Evolutionary conservation across 2,113 vertebrate species (phyloP).

Genomic region (Riparia riparia): DNA sequence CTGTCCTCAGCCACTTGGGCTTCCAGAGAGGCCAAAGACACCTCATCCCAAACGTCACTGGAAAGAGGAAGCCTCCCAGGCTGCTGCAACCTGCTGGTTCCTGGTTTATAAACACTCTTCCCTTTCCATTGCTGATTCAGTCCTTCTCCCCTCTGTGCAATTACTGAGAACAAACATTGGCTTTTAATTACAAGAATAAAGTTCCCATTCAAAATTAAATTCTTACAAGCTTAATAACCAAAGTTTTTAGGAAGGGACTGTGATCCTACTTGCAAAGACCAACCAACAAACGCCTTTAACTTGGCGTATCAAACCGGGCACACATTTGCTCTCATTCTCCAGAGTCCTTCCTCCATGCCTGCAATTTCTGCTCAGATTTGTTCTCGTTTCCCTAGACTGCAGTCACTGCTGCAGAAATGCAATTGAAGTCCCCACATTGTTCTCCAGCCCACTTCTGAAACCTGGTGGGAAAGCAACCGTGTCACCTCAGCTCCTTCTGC

Average conservation of each 20-base stretch:
- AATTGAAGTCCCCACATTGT: not conserved
- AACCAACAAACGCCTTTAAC: not conserved
- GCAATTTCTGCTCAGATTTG: not conserved
- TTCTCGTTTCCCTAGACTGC: not conserved
- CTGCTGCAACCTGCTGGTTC: not conserved
- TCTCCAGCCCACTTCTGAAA: not conserved
- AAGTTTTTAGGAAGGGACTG: not conserved
- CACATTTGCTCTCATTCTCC: not conserved
- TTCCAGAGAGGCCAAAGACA: not conserved
- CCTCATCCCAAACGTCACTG: not conserved
- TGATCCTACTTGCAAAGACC: not conserved
- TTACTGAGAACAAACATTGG: not conserved
- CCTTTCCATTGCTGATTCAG: not conserved
- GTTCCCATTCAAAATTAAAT: not conserved
- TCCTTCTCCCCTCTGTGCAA: not conserved
- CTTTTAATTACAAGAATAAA: conserved; percentile 4
- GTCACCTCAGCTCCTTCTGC: not conserved
- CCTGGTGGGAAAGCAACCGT: rapidly evolving
- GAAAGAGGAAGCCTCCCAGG: not conserved
- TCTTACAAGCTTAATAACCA: not conserved
- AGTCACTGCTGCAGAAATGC: not conserved
- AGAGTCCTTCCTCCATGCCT: not conserved
- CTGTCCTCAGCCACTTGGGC: not conserved
- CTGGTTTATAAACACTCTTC: not conserved
- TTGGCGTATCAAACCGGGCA: not conserved